A percentile compares a stretch with the other conserved stretches of the same genome.
phyloP scores from a whole-genome alignment of 2,113 vertebrate species.

The Pavo muticus region DNA sequence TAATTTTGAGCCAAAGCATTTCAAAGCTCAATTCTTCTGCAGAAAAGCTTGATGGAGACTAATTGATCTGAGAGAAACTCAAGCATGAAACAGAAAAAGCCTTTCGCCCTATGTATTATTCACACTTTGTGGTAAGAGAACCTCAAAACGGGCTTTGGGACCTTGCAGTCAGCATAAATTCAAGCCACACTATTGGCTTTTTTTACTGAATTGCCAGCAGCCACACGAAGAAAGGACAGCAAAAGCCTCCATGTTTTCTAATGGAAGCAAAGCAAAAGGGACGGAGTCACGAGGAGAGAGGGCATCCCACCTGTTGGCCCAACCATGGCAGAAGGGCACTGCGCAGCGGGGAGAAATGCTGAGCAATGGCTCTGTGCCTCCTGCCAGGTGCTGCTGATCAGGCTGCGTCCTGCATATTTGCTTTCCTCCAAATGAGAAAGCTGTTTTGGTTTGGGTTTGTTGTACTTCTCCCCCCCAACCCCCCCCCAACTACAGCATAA shows the following conservation, averaged over 20 bases:
- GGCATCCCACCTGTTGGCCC: fast-evolving
- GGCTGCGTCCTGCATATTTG: not conserved
- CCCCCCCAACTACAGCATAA: not conserved
- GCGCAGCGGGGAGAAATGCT: not conserved
- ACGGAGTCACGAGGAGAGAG: not conserved
- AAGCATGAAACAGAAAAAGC: not conserved
- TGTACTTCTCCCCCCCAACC: not conserved
- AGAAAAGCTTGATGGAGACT: not conserved
- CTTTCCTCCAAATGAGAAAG: not conserved
- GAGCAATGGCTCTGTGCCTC: conserved; percentile 41
- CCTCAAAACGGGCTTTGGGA: not conserved
- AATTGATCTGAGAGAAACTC: not conserved
- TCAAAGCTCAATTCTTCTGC: not conserved
- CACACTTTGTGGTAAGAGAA: not conserved
- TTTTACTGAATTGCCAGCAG: not conserved
- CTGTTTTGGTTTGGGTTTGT: not conserved
- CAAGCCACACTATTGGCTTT: not conserved
- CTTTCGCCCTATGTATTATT: not conserved
- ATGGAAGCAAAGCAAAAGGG: not conserved
- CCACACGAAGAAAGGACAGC: fast-evolving
- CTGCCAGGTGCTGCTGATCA: conserved; percentile 5
- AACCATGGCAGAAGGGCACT: too few species aligned
- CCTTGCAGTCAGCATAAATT: not conserved
- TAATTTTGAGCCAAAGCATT: conserved; percentile 6
- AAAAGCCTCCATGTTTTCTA: not conserved